Percentiles rank a stretch among this genome's conserved stretches.
Evolutionary conservation across 2,113 vertebrate species (phyloP).

Genomic region (Macrotis lagotis): DNA sequence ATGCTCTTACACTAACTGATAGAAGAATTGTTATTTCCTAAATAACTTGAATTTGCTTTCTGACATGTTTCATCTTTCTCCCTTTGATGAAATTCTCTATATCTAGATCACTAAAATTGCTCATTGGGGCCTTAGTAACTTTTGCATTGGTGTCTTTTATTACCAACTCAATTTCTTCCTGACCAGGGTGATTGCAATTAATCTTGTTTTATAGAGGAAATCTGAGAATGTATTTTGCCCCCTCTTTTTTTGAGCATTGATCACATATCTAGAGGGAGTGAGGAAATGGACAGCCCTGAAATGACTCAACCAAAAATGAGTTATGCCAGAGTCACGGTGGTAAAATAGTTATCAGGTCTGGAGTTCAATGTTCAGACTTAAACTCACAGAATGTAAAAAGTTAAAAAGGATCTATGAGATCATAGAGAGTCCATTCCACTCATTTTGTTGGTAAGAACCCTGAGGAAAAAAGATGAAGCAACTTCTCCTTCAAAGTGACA

Average conservation of each 20-base stretch:
- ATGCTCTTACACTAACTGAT: not conserved
- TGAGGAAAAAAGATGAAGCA: not conserved
- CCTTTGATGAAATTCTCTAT: not conserved
- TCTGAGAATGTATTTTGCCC: not conserved
- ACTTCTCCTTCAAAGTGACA: not conserved
- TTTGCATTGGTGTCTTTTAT: not conserved
- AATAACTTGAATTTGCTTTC: not conserved
- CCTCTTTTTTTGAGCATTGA: not conserved
- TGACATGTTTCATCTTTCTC: not conserved
- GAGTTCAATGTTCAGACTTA: not conserved
- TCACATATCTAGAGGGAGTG: not conserved
- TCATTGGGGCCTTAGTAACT: not conserved
- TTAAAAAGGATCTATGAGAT: not conserved
- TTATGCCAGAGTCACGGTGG: not conserved
- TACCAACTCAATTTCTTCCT: not conserved
- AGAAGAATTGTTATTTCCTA: not conserved
- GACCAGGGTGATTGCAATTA: not conserved
- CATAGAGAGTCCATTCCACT: not conserved
- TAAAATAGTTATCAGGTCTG: not conserved
- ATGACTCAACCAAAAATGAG: not conserved
- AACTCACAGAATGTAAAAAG: not conserved
- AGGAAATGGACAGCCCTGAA: not conserved
- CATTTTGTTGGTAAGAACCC: not conserved
- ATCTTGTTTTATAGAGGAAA: not conserved
- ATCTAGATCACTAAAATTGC: not conserved